Conservation (phyloP, 2,797 vertebrate genomes). For the Poecilia picta region DNA sequence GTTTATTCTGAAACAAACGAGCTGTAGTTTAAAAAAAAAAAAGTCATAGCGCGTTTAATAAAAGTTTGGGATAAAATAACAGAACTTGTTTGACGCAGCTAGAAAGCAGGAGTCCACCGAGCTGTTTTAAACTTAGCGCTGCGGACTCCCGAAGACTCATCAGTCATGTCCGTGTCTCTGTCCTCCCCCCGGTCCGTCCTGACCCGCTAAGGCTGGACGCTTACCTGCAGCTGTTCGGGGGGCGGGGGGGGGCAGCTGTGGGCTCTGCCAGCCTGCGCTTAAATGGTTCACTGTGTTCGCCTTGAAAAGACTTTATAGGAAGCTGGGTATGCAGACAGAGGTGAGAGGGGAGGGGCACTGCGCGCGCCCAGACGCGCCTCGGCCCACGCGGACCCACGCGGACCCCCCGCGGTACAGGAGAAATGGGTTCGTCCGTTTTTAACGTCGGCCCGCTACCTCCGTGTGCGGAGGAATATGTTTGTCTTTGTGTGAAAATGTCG, state of each 20-base stretch:
- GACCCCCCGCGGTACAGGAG: neutral
- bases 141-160: too few species aligned
- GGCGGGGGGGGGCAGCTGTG: neutral
- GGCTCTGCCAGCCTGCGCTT: neutral
- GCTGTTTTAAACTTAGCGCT: neutral
- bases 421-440: neutral
- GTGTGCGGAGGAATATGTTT: conserved; percentile 2
- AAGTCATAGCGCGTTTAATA: neutral
- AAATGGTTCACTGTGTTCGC: conserved; percentile 28
- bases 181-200: too few species aligned
- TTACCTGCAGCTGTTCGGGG: conserved; percentile 46
- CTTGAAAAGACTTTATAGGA: conserved; percentile 54
- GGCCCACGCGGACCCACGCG: neutral
- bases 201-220: neutral
- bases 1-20: too few species aligned
- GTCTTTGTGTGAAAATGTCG: conserved; percentile 1
- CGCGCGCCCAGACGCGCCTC: conserved; percentile 3
- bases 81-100: neutral
- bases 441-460: conserved; percentile 36
- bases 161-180: neutral
- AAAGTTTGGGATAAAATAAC: neutral
- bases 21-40: neutral
- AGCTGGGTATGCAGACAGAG: conserved; percentile 9
- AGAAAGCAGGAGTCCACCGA: neutral
- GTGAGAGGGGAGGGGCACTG: conserved; percentile 54